Base-by-base conservation (phyloP, 2,113 vertebrate genomes). In the Ciconia boyciana region DNA sequence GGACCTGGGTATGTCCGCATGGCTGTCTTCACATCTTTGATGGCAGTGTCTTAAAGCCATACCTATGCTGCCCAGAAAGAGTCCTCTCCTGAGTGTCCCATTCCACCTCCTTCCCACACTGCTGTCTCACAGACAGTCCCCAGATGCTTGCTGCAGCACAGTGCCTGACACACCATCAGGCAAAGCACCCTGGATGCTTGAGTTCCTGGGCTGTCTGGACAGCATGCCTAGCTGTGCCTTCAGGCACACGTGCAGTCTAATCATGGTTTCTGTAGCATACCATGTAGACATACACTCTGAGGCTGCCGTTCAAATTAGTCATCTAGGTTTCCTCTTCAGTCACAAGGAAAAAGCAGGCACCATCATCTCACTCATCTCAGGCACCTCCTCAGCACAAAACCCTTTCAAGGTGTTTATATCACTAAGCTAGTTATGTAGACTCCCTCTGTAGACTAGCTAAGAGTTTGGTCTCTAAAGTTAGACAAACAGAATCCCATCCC, bases 261-360 rank as follows among this genome's bases (percentile, higher is more conserved):
- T 26, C 25, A 13, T 5, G 8, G 43, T 79, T 90, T 84, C 28
- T 66, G 72, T 34, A 85, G 46, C 74, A 49, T 39, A 62, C 20
- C 16, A 12, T 2, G 9, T 10, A 66, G 21, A 62, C 26, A 10
- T 6, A 43, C 31, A 21, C 5, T 11, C 74, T 0, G 0, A 17
- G 34, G 34, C 34, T 75, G 36, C 55, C 41, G 52, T 41, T 82
- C 57, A 41, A 25, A 75, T 83, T 32, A 58, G 51, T 36, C 55
- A 71, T 9, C 7, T 41, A 75, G 17, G 41, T 85, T 94, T 90
- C 55, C 46, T 76, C 51, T 93, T 89, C 66, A 76, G 52, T 26
- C 11, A 18, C 10, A 9, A 66, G n/a, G 48, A 83, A 76, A 65
- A 82, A 75, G 39, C 19, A 43, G 26, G 71, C 18, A 74, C 19